Evolutionary conservation across 1,140 invertebrate genomes (phyloP).

Genomic region (Drosophila kanapiae): DNA sequence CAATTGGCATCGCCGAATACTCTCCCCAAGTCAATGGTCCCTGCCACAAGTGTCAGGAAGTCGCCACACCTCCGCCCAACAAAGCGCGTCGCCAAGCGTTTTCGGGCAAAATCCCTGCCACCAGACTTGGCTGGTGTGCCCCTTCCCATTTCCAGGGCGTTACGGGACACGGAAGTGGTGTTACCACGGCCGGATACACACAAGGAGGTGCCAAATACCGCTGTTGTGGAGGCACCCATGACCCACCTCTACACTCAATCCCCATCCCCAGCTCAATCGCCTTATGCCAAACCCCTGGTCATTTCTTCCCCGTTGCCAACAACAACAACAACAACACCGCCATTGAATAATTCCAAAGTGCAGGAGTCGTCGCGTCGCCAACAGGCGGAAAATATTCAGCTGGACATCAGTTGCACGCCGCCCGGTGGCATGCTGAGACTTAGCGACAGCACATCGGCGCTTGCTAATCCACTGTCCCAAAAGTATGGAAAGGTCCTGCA

Average conservation of each 20-base stretch:
- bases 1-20: conserved; percentile 14
- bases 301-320: conserved; percentile 35
- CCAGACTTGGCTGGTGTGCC: not conserved
- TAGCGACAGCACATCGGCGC: conserved; percentile 15
- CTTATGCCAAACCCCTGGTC: conserved; percentile 21
- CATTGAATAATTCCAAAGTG: not conserved
- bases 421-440: conserved; percentile 50
- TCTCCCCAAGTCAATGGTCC: not conserved
- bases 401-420: conserved; percentile 16
- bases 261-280: not conserved
- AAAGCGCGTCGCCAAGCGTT: conserved; percentile 11
- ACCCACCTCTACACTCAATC: not conserved
- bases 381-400: conserved; percentile 9
- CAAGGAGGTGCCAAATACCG: not conserved
- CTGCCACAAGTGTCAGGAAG: conserved; percentile 2
- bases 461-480: conserved; percentile 67
- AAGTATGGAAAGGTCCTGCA: conserved; percentile 70
- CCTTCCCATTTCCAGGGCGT: not conserved
- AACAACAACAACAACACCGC: conserved; percentile 2
- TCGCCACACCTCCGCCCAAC: not conserved
- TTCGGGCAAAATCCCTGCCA: conserved; percentile 24
- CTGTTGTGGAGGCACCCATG: not conserved
- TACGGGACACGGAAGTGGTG: not conserved
- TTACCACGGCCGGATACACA: too few relatives aligned
- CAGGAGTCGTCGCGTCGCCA: conserved; percentile 20